phyloP scores from a whole-genome alignment of 2,888 invertebrate genomes.

The Candidula unifasciata region DNA sequence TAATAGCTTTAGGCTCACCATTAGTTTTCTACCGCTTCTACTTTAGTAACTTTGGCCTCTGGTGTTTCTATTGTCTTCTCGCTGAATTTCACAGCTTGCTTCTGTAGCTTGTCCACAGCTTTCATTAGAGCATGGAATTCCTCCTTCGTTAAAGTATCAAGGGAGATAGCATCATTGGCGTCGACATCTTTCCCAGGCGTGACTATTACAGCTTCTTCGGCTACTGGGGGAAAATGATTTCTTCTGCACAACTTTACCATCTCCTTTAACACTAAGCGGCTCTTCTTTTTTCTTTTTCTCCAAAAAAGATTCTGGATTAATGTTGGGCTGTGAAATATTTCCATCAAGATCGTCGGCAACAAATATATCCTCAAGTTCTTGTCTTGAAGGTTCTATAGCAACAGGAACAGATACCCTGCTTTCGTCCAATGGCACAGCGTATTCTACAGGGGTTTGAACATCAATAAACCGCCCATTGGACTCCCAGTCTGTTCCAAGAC shows the following conservation, averaged over 20 bases:
- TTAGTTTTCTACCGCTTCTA: background rate
- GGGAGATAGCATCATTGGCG: conserved; percentile 7
- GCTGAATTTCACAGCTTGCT: conserved; percentile 36
- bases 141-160: conserved; percentile 51
- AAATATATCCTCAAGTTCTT: conserved; percentile 55
- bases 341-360: conserved; percentile 4
- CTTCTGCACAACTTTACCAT: conserved; percentile 34
- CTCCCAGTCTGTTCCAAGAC: conserved; percentile 1
- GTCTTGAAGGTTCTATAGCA: conserved; percentile 40
- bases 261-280: conserved; percentile 14
- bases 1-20: background rate
- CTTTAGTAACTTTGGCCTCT: background rate
- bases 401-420: background rate
- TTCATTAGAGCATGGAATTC: conserved; percentile 55
- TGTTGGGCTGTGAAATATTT: background rate
- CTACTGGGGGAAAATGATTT: background rate
- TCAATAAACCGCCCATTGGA: conserved; percentile 25
- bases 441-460: background rate
- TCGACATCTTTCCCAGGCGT: conserved; percentile 11
- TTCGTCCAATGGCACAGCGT: background rate
- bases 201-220: background rate
- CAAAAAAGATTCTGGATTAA: background rate
- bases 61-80: background rate
- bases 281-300: conserved; percentile 45
- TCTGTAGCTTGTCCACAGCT: conserved; percentile 53